These are phyloP conservation scores for Caenorhabditis wallacei DNA, from an alignment of 2,888 invertebrate genomes.

Conservation along the genomic window DNA sequence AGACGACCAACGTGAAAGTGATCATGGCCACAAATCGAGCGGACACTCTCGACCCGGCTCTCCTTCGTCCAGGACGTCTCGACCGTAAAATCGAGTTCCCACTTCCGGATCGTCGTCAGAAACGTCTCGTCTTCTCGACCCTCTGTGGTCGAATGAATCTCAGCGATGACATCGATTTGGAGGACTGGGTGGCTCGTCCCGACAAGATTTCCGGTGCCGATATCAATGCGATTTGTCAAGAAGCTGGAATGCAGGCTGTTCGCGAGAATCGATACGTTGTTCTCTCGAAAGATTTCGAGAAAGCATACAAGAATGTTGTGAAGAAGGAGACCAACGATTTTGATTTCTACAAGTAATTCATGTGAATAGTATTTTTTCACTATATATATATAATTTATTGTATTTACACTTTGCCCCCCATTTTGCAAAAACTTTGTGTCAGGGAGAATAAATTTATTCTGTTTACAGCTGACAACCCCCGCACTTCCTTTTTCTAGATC, in stretches of 20 bases:
- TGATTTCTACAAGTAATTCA: slow-evolving; percentile 96
- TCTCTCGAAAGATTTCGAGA: slow-evolving; percentile 86
- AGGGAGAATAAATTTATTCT: too few species aligned
- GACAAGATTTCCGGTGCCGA: slow-evolving; percentile 88
- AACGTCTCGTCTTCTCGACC: slow-evolving; percentile 97
- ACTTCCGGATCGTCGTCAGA: slow-evolving; percentile 85
- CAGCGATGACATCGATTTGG: slow-evolving; percentile 96
- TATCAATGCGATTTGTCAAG: slow-evolving; percentile 97
- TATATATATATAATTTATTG: slow-evolving; percentile 49
- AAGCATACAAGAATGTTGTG: slow-evolving; percentile 96
- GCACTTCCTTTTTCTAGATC: not conserved
- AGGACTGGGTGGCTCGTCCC: slow-evolving; percentile 98
- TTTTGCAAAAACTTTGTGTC: not conserved
- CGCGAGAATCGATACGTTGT: slow-evolving; percentile 99
- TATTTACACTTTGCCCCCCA: slow-evolving; percentile 21
- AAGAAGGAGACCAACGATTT: slow-evolving; percentile 99
- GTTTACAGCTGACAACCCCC: too few species aligned
- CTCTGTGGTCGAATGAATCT: slow-evolving; percentile 98
- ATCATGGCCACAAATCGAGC: slow-evolving; percentile 98
- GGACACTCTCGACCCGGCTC: slow-evolving; percentile 97
- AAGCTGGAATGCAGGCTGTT: slow-evolving; percentile 99
- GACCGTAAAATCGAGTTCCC: slow-evolving; percentile 94
- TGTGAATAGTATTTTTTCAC: slow-evolving; percentile 1
- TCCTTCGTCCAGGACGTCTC: slow-evolving; percentile 95
- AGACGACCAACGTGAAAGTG: slow-evolving; percentile 98